Evolutionary conservation across 2,888 invertebrate species (phyloP).

Genomic region (Agapostemon virescens): DNA sequence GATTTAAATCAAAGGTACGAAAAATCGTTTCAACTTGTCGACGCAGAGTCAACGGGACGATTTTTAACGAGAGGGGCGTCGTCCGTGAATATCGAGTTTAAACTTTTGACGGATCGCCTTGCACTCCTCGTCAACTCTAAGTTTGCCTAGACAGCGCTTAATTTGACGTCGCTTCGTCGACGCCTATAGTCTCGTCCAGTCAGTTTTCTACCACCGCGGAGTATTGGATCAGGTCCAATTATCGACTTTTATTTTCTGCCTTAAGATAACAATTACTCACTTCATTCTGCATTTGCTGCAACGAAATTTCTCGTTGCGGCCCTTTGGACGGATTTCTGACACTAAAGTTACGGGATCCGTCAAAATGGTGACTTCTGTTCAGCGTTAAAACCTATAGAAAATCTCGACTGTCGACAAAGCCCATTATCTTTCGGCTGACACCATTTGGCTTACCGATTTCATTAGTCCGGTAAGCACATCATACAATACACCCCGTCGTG

Average conservation of each 20-base stretch:
- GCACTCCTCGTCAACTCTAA: constrained; percentile 31
- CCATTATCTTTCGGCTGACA: too few relatives aligned
- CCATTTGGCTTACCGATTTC: too few relatives aligned
- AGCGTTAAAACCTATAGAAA: too few relatives aligned
- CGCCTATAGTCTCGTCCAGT: constrained; percentile 42
- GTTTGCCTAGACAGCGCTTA: constrained; percentile 55
- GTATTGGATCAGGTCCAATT: constrained; percentile 49
- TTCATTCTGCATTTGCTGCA: constrained; percentile 14
- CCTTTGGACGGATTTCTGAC: neutral
- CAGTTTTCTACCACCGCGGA: constrained; percentile 28
- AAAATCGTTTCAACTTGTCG: neutral
- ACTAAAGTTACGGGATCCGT: too few relatives aligned
- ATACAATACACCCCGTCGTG: too few relatives aligned
- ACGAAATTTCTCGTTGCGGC: neutral
- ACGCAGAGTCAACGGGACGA: neutral
- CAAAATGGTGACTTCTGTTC: too few relatives aligned
- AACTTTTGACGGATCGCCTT: constrained; percentile 55
- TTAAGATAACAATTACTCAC: constrained; percentile 38
- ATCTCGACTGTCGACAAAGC: too few relatives aligned
- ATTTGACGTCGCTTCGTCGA: constrained; percentile 52
- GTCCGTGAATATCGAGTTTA: constrained; percentile 47
- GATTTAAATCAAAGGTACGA: constrained; percentile 10
- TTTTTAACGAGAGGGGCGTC: constrained; percentile 19
- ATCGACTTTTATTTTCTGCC: constrained; percentile 46
- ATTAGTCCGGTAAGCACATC: too few relatives aligned